phyloP scores from a whole-genome alignment of 2,113 vertebrate genomes.

The Phrynocephalus versicolor region DNA sequence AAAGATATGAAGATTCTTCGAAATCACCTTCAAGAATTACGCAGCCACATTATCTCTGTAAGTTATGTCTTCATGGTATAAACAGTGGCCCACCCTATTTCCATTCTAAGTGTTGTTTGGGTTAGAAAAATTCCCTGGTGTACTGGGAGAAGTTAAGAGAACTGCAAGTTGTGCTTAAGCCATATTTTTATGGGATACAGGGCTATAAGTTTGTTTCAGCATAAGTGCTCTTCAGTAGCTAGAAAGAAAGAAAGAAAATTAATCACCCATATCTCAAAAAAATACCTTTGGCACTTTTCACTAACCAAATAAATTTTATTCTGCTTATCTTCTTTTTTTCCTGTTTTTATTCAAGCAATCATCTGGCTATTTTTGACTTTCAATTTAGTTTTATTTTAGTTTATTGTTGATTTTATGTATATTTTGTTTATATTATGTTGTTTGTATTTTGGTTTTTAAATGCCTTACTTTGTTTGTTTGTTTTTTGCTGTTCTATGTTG shows the following conservation, averaged over 20 bases:
- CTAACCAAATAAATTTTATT: no score
- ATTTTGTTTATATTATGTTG: no score
- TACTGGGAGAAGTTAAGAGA: neutral
- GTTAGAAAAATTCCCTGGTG: neutral
- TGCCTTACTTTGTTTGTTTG: no score
- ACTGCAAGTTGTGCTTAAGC: neutral
- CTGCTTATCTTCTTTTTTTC: no score
- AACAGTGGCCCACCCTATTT: neutral
- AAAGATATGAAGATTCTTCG: constrained; percentile 94
- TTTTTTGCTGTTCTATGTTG: no score
- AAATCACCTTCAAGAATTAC: constrained; percentile 92
- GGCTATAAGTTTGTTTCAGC: neutral
- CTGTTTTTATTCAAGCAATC: no score
- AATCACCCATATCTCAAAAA: neutral
- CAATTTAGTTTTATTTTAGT: no score
- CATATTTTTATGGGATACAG: neutral
- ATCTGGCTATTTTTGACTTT: no score
- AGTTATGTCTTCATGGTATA: constrained; percentile 50
- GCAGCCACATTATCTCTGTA: constrained; percentile 86
- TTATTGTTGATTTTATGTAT: no score
- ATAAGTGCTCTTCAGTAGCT: neutral
- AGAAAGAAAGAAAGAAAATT: neutral
- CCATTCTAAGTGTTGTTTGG: neutral
- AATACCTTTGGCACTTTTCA: no score
- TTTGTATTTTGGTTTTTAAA: no score